These are phyloP conservation scores for Julus scandinavius DNA, from an alignment of 2,888 invertebrate genomes.

Conservation along the genomic window DNA sequence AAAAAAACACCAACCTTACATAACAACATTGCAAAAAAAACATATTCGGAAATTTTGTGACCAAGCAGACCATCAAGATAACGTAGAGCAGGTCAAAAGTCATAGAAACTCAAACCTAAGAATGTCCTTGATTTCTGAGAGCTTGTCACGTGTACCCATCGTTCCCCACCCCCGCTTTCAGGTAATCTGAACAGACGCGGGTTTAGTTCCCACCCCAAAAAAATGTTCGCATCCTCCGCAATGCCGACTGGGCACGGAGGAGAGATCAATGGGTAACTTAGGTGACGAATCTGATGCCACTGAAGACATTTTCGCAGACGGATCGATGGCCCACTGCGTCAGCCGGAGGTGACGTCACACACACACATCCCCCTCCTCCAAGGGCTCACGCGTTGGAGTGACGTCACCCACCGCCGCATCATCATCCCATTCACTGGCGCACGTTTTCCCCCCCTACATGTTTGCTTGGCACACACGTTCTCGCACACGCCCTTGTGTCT, in stretches of 20 bases:
- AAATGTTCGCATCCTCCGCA: slow-evolving; percentile 25
- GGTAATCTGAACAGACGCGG: neutral
- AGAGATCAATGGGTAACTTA: slow-evolving; percentile 26
- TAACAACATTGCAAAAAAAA: no score
- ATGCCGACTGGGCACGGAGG: neutral
- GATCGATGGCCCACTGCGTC: slow-evolving; percentile 39
- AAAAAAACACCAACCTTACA: no score
- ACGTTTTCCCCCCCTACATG: slow-evolving; percentile 41
- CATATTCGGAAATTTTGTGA: no score
- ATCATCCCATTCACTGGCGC: slow-evolving; percentile 33
- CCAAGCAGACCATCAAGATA: no score
- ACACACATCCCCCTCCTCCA: neutral
- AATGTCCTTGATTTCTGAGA: no score
- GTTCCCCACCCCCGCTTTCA: neutral
- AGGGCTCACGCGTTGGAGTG: neutral
- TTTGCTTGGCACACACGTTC: slow-evolving; percentile 17
- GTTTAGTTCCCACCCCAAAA: neutral
- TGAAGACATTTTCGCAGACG: slow-evolving; percentile 38
- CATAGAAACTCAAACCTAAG: neutral
- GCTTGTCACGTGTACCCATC: neutral
- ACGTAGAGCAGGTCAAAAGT: neutral
- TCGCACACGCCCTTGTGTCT: slow-evolving; percentile 39
- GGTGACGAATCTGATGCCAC: slow-evolving; percentile 30
- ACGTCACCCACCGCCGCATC: slow-evolving; percentile 22
- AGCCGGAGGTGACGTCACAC: neutral